These are phyloP conservation scores for Gallinago paraguaiae DNA, from an alignment of 2,113 vertebrate species.

Conservation along the genomic window DNA sequence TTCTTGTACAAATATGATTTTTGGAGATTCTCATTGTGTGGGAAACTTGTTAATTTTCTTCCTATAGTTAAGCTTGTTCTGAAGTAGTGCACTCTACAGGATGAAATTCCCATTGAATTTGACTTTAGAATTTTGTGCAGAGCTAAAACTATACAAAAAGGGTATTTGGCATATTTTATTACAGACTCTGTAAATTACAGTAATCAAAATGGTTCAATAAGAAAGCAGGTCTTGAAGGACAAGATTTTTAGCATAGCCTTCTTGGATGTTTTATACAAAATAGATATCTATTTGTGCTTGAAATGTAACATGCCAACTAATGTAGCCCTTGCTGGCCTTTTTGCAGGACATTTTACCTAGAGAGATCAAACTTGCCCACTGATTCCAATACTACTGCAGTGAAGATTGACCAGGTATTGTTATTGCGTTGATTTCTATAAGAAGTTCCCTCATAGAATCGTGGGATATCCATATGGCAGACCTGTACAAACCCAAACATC, in stretches of 20 bases:
- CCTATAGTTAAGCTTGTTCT: not conserved
- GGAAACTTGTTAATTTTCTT: not conserved
- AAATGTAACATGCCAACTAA: not conserved
- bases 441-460: not conserved
- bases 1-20: not conserved
- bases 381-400: slow-evolving; percentile 91
- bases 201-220: not conserved
- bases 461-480: not conserved
- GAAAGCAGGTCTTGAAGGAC: not conserved
- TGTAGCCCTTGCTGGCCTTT: not conserved
- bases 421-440: not conserved
- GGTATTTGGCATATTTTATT: not conserved
- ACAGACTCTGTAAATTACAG: not conserved
- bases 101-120: not conserved
- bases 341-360: slow-evolving; percentile 93
- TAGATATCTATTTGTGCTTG: not conserved
- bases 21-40: not conserved
- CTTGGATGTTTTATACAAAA: not conserved
- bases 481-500: not conserved
- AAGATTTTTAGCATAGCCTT: not conserved
- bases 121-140: not conserved
- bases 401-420: slow-evolving; percentile 94
- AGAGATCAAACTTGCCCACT: slow-evolving; percentile 92
- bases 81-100: not conserved
- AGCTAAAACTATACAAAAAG: not conserved